Percentiles rank a stretch among this genome's conserved stretches.
phyloP scores from a whole-genome alignment of 2,113 vertebrate species.

The Phasianus colchicus region DNA sequence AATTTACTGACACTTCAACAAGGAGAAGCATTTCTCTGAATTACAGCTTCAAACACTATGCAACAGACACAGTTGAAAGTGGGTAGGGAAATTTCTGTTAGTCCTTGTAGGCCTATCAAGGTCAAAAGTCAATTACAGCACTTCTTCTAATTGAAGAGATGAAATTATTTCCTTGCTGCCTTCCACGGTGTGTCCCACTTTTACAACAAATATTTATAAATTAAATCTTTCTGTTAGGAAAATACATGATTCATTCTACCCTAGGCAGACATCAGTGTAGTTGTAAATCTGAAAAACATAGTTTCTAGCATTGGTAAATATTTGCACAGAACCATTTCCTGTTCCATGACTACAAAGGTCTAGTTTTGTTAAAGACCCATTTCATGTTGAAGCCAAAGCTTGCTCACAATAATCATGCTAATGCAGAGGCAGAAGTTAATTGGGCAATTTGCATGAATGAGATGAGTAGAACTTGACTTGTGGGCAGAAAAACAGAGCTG shows the following conservation, averaged over 20 bases:
- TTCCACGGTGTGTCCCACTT: not conserved
- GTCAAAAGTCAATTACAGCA: constrained; percentile 72
- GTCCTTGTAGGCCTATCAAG: constrained; percentile 59
- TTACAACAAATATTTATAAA: constrained; percentile 72
- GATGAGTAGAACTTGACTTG: not conserved
- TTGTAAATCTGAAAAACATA: constrained; percentile 70
- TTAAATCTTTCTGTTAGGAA: constrained; percentile 66
- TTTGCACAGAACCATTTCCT: constrained; percentile 75
- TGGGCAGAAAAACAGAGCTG: not conserved
- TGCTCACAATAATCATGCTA: not conserved
- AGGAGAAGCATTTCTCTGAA: constrained; percentile 62
- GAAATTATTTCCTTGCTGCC: constrained; percentile 26
- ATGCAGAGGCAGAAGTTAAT: not conserved
- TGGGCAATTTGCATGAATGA: not conserved
- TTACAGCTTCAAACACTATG: constrained; percentile 65
- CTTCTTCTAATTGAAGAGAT: constrained; percentile 57
- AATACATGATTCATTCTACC: constrained; percentile 62
- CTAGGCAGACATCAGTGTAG: constrained; percentile 26
- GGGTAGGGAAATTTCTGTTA: constrained; percentile 62
- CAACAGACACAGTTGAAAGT: constrained; percentile 60
- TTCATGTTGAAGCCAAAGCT: not conserved
- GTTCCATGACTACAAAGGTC: constrained; percentile 71
- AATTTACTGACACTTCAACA: constrained; percentile 73
- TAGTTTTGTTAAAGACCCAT: constrained; percentile 15
- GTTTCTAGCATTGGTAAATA: constrained; percentile 76